Evolutionary conservation across 2,113 vertebrate species (phyloP).

Genomic region (Odontophorus gujanensis): DNA sequence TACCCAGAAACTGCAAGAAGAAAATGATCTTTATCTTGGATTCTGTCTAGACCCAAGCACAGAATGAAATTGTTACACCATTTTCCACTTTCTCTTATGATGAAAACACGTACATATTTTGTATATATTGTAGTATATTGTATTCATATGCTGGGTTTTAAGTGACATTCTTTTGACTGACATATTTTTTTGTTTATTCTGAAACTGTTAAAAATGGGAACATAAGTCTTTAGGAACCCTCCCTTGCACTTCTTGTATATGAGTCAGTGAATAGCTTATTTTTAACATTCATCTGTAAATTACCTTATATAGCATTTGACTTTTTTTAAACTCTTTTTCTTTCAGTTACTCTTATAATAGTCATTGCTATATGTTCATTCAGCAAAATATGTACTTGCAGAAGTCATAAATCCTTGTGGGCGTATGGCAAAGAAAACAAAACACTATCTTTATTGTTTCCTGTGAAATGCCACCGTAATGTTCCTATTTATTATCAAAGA

Average conservation of each 20-base stretch:
- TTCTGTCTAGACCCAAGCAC: not conserved
- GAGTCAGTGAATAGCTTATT: not conserved
- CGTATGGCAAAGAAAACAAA: not conserved
- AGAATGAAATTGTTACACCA: not conserved
- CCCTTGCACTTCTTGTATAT: not conserved
- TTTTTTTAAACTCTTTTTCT: not conserved
- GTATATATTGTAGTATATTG: rapidly evolving
- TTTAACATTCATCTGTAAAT: not conserved
- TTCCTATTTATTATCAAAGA: not conserved
- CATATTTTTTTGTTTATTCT: not conserved
- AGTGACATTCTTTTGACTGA: not conserved
- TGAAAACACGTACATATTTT: not conserved
- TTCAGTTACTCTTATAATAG: not conserved
- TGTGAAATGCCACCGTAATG: not conserved
- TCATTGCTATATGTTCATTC: not conserved
- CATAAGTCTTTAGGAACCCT: not conserved
- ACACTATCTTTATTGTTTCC: not conserved
- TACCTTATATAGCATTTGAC: not conserved
- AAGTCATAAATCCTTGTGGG: not conserved
- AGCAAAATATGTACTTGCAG: not conserved
- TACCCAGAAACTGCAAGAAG: not conserved
- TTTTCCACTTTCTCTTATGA: not conserved
- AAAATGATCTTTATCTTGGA: not conserved
- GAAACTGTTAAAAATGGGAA: not conserved
- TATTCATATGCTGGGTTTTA: not conserved